Conservation (phyloP, 2,888 invertebrate genomes). For the Oligia latruncula region DNA sequence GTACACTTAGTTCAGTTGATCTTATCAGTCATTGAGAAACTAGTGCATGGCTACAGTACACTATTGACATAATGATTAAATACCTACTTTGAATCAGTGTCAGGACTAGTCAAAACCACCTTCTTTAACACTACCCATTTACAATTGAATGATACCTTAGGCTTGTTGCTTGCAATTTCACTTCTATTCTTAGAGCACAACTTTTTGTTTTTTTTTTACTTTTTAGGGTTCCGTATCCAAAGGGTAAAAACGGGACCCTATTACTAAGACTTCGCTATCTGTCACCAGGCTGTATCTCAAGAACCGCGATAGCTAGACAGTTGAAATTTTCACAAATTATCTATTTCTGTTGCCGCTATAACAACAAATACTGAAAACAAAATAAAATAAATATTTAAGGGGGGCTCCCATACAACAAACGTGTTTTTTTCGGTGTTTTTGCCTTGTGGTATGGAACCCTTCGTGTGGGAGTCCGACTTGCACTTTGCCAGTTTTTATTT, state of each 20-base stretch:
- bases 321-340: too few relatives aligned
- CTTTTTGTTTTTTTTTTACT: not conserved
- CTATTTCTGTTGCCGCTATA: too few relatives aligned
- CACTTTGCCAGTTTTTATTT: not conserved
- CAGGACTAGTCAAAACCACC: not conserved
- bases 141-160: not conserved
- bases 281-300: too few relatives aligned
- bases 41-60: not conserved
- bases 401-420: too few relatives aligned
- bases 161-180: not conserved
- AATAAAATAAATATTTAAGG: too few relatives aligned
- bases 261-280: too few relatives aligned
- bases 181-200: not conserved
- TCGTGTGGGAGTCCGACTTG: too few relatives aligned
- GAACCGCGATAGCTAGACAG: too few relatives aligned
- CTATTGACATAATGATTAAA: not conserved
- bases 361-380: too few relatives aligned
- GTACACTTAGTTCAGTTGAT: not conserved
- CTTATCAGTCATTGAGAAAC: not conserved
- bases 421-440: too few relatives aligned
- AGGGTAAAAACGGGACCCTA: too few relatives aligned
- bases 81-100: not conserved
- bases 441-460: too few relatives aligned
- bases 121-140: not conserved
- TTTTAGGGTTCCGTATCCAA: not conserved